Percentiles rank a stretch among this genome's conserved stretches.
Conservation (phyloP, 1,140 invertebrate genomes). For the Cotesia typhae region DNA sequence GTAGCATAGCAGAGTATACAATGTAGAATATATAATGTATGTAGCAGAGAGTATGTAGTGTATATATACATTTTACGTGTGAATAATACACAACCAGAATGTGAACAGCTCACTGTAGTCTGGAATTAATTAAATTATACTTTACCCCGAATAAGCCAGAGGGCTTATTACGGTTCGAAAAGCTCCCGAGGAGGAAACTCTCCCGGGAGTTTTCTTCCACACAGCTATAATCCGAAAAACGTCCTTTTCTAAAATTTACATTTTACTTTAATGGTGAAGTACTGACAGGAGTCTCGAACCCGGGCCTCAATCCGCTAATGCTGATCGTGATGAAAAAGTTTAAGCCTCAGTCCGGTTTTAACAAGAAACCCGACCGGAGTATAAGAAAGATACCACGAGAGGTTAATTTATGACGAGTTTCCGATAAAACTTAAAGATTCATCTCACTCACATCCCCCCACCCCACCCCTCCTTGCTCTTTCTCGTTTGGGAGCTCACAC, state of each 20-base stretch:
- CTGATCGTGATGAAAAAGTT: slow-evolving; percentile 4
- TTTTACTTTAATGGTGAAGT: background rate
- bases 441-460: no score
- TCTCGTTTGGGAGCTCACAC: no score
- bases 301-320: background rate
- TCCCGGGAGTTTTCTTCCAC: background rate
- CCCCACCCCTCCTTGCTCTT: background rate
- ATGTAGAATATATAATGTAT: no score
- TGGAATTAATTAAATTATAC: slow-evolving; percentile 35
- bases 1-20: no score
- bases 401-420: no score
- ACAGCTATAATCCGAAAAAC: slow-evolving; percentile 21
- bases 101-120: slow-evolving; percentile 11
- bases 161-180: slow-evolving; percentile 31
- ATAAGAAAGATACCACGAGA: no score
- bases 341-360: slow-evolving; percentile 2
- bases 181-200: slow-evolving; percentile 16
- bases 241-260: slow-evolving; percentile 24
- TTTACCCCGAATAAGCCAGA: slow-evolving; percentile 29
- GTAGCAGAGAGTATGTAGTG: no score
- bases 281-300: no score
- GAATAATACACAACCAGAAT: slow-evolving; percentile 17
- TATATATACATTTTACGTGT: background rate
- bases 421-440: no score
- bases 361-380: no score